phyloP scores from a whole-genome alignment of 2,113 vertebrate species.

The Cavia porcellus region DNA sequence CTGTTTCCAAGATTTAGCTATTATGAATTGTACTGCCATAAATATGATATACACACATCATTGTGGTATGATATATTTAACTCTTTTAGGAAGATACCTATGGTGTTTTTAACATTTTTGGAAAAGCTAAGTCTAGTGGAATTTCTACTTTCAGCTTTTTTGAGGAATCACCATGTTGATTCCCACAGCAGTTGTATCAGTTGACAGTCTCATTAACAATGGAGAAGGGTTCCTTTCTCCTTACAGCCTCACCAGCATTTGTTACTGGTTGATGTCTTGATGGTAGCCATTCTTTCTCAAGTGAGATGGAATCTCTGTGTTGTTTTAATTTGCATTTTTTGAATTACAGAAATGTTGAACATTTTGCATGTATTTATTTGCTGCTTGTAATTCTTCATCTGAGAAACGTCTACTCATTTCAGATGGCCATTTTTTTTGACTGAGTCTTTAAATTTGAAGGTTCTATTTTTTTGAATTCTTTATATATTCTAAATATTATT shows the following conservation, averaged over 20 bases:
- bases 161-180: background rate
- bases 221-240: background rate
- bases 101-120: background rate
- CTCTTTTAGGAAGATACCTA: background rate
- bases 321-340: background rate
- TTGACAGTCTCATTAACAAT: background rate
- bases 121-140: background rate
- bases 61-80: background rate
- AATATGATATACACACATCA: background rate
- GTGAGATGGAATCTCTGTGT: background rate
- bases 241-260: background rate
- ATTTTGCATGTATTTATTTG: background rate
- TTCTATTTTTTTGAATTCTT: background rate
- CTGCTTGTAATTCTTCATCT: background rate
- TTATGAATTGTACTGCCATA: background rate
- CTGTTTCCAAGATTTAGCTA: background rate
- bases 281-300: background rate
- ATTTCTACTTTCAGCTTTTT: background rate
- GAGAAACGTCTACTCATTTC: background rate
- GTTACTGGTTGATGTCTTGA: background rate
- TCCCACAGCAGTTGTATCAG: background rate
- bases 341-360: background rate
- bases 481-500: background rate
- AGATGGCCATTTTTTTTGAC: background rate
- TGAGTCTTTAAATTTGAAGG: background rate